Evolutionary conservation across 1,140 invertebrate species (phyloP), one percentile per base, ranked within the genome.

Genomic region (Heliothis subflexa): DNA sequence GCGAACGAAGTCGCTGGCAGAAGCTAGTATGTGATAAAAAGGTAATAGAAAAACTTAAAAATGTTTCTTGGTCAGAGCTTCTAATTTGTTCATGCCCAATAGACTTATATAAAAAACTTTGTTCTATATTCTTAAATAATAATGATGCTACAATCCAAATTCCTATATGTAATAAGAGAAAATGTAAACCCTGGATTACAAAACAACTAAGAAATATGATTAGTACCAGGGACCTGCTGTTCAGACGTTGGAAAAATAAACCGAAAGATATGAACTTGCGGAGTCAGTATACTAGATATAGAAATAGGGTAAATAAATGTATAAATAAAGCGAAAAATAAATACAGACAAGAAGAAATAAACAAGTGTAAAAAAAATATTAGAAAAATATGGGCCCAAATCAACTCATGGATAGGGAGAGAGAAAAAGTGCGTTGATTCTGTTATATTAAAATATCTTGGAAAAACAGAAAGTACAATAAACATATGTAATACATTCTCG

Each of bases 301-400:
- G 78, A 61, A 81, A 83, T 72, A 76, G 55, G 47, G 52, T 78
- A 57, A 79, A 80, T 75, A 79, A 81, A 77, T 18, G 18, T 25
- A 81, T 83, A 55, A 78, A 81, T 68, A 55, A 28, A 16, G 75
- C 78, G 13, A 81, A 71, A 54, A 81, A 79, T 64, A 79, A 78
- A 28, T 74, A 78, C 4, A 50, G 74, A 28, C 72, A 80, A 71
- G 54, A 33, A 47, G 50, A 73, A 45, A 59, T 84, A 59, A 55
- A 70, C 16, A 74, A 70, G 2, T 83, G 78, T 72, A 78, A 80
- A 4, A 74, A 74, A 28, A 77, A 83, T 70, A 66, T 73, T 52
- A 66, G 76, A 45, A 83, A 83, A 72, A 76, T 84, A 16, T 84
- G 82, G 78, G 28, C 21, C 54, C 70, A 78, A 21, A 78, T 83